These are phyloP conservation scores for Petrocephalus sullivani DNA, from an alignment of 2,797 vertebrate species.

Conservation along the genomic window DNA sequence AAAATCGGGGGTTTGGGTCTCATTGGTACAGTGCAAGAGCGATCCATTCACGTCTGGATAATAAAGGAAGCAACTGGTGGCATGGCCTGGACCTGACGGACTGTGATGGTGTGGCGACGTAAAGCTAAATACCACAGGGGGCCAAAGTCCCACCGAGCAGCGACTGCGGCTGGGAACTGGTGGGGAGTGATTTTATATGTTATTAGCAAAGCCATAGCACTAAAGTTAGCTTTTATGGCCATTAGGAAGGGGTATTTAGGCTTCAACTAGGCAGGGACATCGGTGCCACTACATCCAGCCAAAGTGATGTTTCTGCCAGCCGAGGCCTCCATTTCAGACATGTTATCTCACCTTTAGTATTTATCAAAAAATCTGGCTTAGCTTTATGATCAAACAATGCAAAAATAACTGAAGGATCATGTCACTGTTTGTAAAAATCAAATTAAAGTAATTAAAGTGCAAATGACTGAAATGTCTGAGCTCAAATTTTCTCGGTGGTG, in stretches of 20 bases:
- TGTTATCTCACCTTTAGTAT: neutral
- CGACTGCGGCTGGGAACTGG: constrained; percentile 19
- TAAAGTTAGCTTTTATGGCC: neutral
- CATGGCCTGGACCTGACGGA: neutral
- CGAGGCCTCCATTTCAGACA: neutral
- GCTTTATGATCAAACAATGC: neutral
- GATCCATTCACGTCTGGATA: constrained; percentile 42
- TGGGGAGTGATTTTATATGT: constrained; percentile 11
- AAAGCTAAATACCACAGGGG: constrained; percentile 32
- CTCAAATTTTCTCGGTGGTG: neutral
- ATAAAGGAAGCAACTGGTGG: constrained; percentile 45
- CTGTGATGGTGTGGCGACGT: constrained; percentile 26
- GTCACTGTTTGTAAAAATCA: neutral
- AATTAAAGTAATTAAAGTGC: neutral
- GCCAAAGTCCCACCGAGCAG: neutral
- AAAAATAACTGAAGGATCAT: neutral
- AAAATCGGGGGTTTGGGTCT: constrained; percentile 49
- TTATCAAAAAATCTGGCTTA: neutral
- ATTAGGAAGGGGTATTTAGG: neutral
- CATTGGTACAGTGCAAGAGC: constrained; percentile 41
- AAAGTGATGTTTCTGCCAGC: too few relatives aligned
- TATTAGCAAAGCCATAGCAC: neutral
- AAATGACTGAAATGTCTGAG: neutral
- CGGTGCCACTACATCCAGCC: neutral
- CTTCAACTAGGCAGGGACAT: neutral